Percentiles rank a stretch among this genome's conserved stretches.
Evolutionary conservation across 2,888 invertebrate species (phyloP).

Genomic region (Caenorhabditis sp.): DNA sequence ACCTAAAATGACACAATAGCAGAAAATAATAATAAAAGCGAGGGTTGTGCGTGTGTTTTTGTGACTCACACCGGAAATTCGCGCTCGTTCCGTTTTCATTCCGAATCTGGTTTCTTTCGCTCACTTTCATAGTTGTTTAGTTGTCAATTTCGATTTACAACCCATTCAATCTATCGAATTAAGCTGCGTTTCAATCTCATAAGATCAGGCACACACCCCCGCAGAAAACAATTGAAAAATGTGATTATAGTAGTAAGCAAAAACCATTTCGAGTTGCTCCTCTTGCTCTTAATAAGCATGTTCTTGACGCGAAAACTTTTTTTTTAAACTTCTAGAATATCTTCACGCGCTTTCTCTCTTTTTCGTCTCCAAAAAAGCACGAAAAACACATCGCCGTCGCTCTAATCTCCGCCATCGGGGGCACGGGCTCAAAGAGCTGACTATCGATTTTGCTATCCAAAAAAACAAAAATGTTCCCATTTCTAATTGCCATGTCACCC

Average conservation of each 20-base stretch:
- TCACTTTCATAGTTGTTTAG: not conserved
- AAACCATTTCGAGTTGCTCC: too few species aligned
- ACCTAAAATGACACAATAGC: too few species aligned
- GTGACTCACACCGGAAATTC: too few species aligned
- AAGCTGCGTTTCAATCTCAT: too few species aligned
- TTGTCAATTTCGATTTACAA: not conserved
- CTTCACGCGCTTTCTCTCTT: not conserved
- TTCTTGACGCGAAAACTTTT: too few species aligned
- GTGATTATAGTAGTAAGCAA: too few species aligned
- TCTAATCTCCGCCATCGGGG: not conserved
- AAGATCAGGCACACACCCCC: too few species aligned
- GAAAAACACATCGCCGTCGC: not conserved
- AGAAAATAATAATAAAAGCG: not conserved
- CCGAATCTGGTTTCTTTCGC: not conserved
- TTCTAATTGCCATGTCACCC: slow-evolving; percentile 29
- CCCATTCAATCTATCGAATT: too few species aligned
- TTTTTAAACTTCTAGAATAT: too few species aligned
- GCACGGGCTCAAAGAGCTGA: not conserved
- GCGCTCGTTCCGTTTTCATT: not conserved
- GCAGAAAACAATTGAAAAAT: too few species aligned
- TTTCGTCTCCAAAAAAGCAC: too few species aligned
- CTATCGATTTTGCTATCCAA: slow-evolving; percentile 8
- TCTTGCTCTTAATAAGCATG: too few species aligned
- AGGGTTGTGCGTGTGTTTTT: not conserved
- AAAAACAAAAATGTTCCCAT: slow-evolving; percentile 37